Evolutionary conservation across 2,888 invertebrate genomes (phyloP), one percentile per base, ranked within the genome.

Genomic region (Cephalotes varians): DNA sequence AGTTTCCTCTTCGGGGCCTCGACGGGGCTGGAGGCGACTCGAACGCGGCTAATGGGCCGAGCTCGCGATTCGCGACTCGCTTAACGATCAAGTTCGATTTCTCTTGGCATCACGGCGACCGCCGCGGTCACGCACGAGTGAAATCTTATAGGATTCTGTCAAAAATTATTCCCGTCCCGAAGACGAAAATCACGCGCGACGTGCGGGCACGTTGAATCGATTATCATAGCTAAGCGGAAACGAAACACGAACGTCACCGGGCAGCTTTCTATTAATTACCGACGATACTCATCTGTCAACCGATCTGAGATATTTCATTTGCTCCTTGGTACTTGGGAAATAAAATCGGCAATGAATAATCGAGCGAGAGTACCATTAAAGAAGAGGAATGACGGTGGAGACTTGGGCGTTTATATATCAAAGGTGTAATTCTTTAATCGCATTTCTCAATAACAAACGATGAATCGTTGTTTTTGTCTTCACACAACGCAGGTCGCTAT

Each of bases 11-110:
- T 40, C 34, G 54, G 31, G 31, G 18, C 25, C 56, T 67, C 65
- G 76, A n/a, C 9, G 51, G 15, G 37, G 69, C 82, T 85, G 82
- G 87, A 87, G 83, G 82, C 83, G 87, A 87, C 88, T 90, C 89
- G 91, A 93, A 91, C 91, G 92, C 92, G 93, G 91, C 91, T 93
- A 92, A 93, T 92, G 92, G 91, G 92, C 92, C 92, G 92, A 90
- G 89, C 90, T 88, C 90, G 91, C 91, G 92, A 79, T 79, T 92
- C 93, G 92, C 93, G 92, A 90, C 91, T 91, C 90, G 92, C 91
- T 93, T 93, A 93, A 92, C 92, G 93, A 93, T 93, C 93, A 93
- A 93, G 91, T 93, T 93, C 93, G 93, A 93, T 93, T 93, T 93
- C 93, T 93, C 93, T 93, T 93, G 93, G 92, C 93, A 92, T 91